Base-by-base conservation (phyloP, 2,113 vertebrate genomes). In the Ophthalmolycus amberensis region DNA sequence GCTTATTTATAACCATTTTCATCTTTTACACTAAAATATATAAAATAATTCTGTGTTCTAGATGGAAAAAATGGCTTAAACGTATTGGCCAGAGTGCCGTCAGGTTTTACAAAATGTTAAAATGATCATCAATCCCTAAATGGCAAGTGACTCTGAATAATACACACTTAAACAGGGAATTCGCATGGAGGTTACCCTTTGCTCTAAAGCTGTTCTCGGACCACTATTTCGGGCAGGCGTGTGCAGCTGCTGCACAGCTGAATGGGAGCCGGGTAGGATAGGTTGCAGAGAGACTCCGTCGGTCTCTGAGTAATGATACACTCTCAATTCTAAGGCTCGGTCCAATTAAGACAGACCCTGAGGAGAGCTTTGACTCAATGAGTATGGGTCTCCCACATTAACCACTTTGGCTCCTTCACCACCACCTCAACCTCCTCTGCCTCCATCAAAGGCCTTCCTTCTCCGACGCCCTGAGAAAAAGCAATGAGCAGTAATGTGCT, bases 361-460 rank as follows among this genome's bases (percentile, higher is more conserved):
- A 86, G 89, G 93, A 91, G 82, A 85, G 86, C 79, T 84, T 60
- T 56, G 72, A 86, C 89, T 93, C 90, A 89, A 91, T 94, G 94
- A 94, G 92, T 73, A 84, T 48, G 80, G 82, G 85, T 82, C 88
- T 93, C 88, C 80, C 80, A 87, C 90, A 89, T 90, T 87, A 90
- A 86, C 90, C 90, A 89, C 88, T 83, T 66, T 69, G 73, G 84
- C 82, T 88, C 69, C 50, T 85, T 81, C 89, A 62, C 68, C 60
- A 22, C 73, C 71, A 68, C 71, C 73, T 74, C 77, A 66, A 75
- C 69, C 72, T 64, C 75, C 5, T 68, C 62, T 64, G 66, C 71
- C 8, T 69, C 54, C 62, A 67, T 67, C 37, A 79, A 64, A 74
- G 14, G 46, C 62, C 18, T 63, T 44, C 64, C 62, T 48, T 77